These are phyloP conservation scores for Vulpes lagopus DNA, from an alignment of 2,113 vertebrate genomes.

Conservation along the genomic window DNA sequence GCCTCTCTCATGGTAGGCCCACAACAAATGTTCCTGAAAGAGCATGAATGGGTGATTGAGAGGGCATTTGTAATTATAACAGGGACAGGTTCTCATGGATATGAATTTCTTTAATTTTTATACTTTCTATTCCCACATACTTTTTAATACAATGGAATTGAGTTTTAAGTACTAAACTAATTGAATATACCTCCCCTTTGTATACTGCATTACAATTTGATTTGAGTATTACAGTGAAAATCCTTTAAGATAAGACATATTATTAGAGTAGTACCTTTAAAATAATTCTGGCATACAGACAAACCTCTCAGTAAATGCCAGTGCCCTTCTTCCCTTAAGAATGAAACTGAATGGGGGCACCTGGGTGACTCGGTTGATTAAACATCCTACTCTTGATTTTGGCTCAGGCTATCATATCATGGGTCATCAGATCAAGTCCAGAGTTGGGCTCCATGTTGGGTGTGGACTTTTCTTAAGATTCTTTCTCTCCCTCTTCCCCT, in stretches of 20 bases:
- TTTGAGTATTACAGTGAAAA: slow-evolving; percentile 31
- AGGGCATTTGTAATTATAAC: neutral
- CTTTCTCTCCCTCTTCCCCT: neutral
- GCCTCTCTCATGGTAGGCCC: neutral
- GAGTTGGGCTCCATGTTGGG: neutral
- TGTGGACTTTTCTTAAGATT: neutral
- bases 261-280: slow-evolving; percentile 35
- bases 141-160: neutral
- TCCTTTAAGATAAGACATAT: neutral
- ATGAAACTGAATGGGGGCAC: neutral
- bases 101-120: slow-evolving; percentile 23
- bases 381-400: neutral
- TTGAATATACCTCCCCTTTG: neutral
- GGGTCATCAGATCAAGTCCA: neutral
- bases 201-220: slow-evolving; percentile 3
- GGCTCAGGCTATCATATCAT: neutral
- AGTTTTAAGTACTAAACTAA: slow-evolving; percentile 10
- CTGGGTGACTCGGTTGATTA: too few species aligned
- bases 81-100: neutral
- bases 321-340: neutral
- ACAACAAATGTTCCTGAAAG: neutral
- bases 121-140: neutral
- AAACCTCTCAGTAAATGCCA: neutral
- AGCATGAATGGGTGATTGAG: neutral
- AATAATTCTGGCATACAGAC: slow-evolving; percentile 10